Evolutionary conservation across 2,797 vertebrate genomes (phyloP), one percentile per base, ranked within the genome.

Genomic region (Acanthurus tractus): DNA sequence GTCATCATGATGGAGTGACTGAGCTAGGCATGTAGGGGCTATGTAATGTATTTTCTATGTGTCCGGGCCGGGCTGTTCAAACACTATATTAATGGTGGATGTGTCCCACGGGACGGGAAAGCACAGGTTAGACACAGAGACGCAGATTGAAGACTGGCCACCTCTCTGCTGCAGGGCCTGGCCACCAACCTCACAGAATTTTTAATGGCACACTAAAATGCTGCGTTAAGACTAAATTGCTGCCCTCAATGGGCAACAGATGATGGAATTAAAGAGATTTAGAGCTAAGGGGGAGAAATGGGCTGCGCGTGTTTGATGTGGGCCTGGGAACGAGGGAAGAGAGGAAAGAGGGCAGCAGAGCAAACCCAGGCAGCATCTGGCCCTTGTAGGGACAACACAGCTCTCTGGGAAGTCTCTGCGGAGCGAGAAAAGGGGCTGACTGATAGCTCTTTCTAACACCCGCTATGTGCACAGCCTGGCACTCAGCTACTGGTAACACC

Each of bases 241-340:
- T 88, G 83, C 91, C 91, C 93, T 93, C 94, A 95, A 95, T 94
- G 90, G 92, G 91, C 90, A 94, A 92, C 95, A 96, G 94, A 95
- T 96, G 95, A 95, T 84, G 79, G 92, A 95, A 95, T 92, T 94
- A 95, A 92, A 93, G 89, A 91, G 92, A 95, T 94, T 94, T 95
- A 94, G 90, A 90, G 92, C 86, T 80, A 84, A 80, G 81, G 87
- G 87, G 89, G 84, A 86, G 75, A 92, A 93, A 90, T 81, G 86
- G 86, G 86, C 76, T 69, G 86, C 17, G 65, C 55, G 67, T 86
- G 87, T 92, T 93, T 94, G 91, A 93, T 93, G 92, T 93, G 91
- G 85, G 82, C 79, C 79, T 81, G 79, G 81, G 85, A 90, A 86
- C 59, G 73, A 74, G 85, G 73, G 83, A 82, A 82, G 82, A 76